Percentiles rank a stretch among this genome's conserved stretches.
Evolutionary conservation across 1,140 invertebrate species (phyloP).

Genomic region (Eumaeus atala): DNA sequence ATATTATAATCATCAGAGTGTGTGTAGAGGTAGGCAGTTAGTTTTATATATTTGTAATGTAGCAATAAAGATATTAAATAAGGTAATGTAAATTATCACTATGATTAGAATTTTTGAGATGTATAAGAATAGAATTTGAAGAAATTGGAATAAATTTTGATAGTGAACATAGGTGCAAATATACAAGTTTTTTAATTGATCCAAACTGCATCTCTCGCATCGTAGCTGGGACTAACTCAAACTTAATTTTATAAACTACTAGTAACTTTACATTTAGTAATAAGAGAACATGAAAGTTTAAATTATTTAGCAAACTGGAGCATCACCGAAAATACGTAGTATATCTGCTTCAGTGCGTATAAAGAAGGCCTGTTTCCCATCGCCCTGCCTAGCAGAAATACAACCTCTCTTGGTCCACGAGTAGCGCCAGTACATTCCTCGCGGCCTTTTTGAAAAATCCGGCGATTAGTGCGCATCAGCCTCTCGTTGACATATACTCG

Average conservation of each 20-base stretch:
- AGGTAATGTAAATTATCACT: too few species aligned
- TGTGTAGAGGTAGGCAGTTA: too few species aligned
- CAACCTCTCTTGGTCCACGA: not conserved
- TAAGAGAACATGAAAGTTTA: not conserved
- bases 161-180: not conserved
- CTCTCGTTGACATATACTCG: not conserved
- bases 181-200: not conserved
- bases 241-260: not conserved
- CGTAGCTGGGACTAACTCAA: not conserved
- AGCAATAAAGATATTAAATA: too few species aligned
- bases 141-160: not conserved
- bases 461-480: not conserved
- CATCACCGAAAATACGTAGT: not conserved
- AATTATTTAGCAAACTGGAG: not conserved
- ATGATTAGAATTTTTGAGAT: too few species aligned
- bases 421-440: not conserved
- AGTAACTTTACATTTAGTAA: not conserved
- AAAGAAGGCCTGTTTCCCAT: not conserved
- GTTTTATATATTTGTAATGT: too few species aligned
- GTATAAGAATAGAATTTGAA: too few species aligned
- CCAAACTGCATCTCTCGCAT: not conserved
- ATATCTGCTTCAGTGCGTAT: not conserved
- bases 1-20: not conserved
- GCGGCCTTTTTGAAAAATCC: not conserved
- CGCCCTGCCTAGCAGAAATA: slow-evolving; percentile 1